These are phyloP conservation scores for Cottus gobio DNA, from an alignment of 2,113 vertebrate species.

Conservation along the genomic window DNA sequence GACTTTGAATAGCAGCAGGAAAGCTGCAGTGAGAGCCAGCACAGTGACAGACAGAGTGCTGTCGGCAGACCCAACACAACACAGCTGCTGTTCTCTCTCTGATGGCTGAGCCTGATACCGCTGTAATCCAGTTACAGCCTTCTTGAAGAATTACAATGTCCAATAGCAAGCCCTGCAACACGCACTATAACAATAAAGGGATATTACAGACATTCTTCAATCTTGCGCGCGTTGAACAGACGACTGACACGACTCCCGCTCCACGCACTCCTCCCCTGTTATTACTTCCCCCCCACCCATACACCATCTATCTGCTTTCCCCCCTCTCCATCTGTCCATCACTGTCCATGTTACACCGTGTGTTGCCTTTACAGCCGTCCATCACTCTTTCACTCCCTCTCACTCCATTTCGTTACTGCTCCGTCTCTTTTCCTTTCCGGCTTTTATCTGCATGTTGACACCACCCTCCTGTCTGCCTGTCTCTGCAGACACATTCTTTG, in stretches of 20 bases:
- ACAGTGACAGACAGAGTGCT: constrained; percentile 47
- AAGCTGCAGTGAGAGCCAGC: constrained; percentile 31
- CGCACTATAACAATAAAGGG: constrained; percentile 76
- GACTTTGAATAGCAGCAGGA: constrained; percentile 30
- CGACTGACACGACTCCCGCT: constrained; percentile 30
- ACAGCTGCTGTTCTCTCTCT: constrained; percentile 65
- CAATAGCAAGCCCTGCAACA: constrained; percentile 68
- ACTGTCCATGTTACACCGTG: constrained; percentile 54
- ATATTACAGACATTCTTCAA: constrained; percentile 80
- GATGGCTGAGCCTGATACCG: constrained; percentile 69
- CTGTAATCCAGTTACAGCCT: constrained; percentile 77
- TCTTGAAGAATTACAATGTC: constrained; percentile 76
- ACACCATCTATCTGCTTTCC: constrained; percentile 38
- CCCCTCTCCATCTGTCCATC: constrained; percentile 61
- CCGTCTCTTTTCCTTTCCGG: constrained; percentile 33
- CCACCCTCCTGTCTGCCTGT: constrained; percentile 27
- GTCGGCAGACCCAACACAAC: constrained; percentile 60
- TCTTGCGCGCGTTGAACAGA: constrained; percentile 20
- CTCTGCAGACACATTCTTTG: constrained; percentile 20
- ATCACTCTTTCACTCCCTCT: constrained; percentile 48
- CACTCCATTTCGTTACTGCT: constrained; percentile 34
- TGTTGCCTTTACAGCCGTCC: constrained; percentile 46
- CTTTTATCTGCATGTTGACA: constrained; percentile 51
- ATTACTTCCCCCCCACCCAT: constrained; percentile 55
- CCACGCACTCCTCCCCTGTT: constrained; percentile 32